These are phyloP conservation scores for Zapus hudsonius DNA, from an alignment of 2,113 vertebrate species.

Conservation along the genomic window DNA sequence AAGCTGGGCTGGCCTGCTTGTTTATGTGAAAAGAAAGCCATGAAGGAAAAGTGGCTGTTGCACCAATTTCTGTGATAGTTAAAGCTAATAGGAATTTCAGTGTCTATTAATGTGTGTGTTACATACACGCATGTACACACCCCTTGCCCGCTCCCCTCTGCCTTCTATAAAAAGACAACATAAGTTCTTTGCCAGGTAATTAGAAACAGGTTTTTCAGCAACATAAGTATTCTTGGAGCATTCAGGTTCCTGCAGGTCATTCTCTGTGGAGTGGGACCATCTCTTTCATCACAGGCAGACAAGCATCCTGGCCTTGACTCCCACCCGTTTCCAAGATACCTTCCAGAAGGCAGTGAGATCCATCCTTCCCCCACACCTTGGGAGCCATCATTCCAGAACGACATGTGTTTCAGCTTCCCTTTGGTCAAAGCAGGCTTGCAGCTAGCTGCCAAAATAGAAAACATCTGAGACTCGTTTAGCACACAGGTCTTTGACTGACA, in stretches of 20 bases:
- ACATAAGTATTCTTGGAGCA: background rate
- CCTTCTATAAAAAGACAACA: background rate
- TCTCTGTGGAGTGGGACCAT: background rate
- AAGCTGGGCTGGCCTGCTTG: background rate
- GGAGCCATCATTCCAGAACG: background rate
- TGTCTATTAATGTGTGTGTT: background rate
- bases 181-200: constrained; percentile 6
- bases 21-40: constrained; percentile 22
- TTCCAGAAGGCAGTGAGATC: constrained; percentile 10
- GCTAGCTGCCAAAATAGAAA: constrained; percentile 34
- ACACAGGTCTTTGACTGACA: constrained; percentile 39
- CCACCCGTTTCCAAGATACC: background rate
- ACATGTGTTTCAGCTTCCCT: background rate
- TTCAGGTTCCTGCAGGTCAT: background rate
- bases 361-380: background rate
- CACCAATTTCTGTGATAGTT: background rate
- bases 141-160: background rate
- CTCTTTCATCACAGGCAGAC: background rate
- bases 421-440: constrained; percentile 39
- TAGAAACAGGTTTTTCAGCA: constrained; percentile 1
- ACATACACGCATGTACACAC: background rate
- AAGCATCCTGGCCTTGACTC: background rate
- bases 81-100: background rate
- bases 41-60: background rate
- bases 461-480: constrained; percentile 43